Conservation (phyloP, 64 coral and sea anemone genomes). For the Montipora cactus region DNA sequence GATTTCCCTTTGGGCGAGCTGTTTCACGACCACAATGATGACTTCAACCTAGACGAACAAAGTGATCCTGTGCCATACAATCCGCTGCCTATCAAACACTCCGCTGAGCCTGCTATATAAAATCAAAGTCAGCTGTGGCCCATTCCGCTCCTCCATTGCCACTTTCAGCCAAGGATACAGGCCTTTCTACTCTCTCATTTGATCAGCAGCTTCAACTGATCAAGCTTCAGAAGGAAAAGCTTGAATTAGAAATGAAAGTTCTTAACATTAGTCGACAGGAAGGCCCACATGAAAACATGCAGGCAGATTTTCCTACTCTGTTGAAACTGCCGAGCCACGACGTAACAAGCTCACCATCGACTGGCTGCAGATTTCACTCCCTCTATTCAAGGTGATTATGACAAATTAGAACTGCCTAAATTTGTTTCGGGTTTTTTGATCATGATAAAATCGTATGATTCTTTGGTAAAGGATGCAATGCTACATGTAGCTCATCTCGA, state of each 20-base stretch:
- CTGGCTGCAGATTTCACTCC: conserved; percentile 35
- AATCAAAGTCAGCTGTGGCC: not conserved
- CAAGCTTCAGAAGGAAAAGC: conserved; percentile 32
- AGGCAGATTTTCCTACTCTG: not conserved
- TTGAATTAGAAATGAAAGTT: conserved; percentile 18
- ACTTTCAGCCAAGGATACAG: too few species aligned
- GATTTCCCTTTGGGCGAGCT: not conserved
- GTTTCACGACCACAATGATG: not conserved
- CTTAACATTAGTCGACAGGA: not conserved
- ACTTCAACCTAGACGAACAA: not conserved
- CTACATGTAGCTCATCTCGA: conserved; percentile 1
- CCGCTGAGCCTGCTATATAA: not conserved
- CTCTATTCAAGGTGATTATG: not conserved
- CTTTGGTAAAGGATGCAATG: not conserved
- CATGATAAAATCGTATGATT: not conserved
- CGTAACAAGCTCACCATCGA: conserved; percentile 2
- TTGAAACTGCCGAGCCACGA: not conserved
- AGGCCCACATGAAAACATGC: not conserved
- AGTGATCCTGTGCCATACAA: not conserved
- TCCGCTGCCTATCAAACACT: not conserved
- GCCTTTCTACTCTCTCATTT: not conserved
- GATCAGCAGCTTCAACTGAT: conserved; percentile 21
- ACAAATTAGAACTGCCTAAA: conserved; percentile 10
- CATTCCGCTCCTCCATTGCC: not conserved
- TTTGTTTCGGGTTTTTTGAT: conserved; percentile 16